Conservation (phyloP, 1,140 invertebrate species). For the Heliconius himera region DNA sequence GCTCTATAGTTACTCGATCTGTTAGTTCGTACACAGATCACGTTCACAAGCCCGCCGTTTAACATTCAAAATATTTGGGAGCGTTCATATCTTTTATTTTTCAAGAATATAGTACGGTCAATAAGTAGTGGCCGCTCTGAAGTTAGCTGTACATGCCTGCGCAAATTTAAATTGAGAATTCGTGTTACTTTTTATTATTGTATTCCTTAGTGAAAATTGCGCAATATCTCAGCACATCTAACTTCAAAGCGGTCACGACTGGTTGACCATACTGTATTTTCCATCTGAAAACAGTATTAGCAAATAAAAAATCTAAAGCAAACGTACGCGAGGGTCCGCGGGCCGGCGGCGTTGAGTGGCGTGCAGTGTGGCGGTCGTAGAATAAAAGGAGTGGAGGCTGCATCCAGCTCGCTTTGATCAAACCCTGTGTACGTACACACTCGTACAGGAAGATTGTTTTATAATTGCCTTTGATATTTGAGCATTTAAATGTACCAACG, state of each 20-base stretch:
- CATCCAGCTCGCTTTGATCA: constrained; percentile 5
- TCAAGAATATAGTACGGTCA: neutral
- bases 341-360: neutral
- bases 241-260: no score
- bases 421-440: neutral
- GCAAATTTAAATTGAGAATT: no score
- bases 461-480: constrained; percentile 14
- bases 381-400: neutral
- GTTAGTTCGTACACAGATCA: neutral
- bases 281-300: neutral
- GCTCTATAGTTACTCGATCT: neutral
- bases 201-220: no score
- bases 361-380: neutral
- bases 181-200: no score
- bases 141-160: no score
- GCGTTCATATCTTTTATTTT: neutral
- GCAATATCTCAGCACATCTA: rapidly evolving
- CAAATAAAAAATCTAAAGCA: neutral
- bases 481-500: neutral
- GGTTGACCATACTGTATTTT: neutral
- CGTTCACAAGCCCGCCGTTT: neutral
- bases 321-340: neutral
- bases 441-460: neutral
- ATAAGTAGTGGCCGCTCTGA: no score
- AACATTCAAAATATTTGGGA: neutral